These are phyloP conservation scores for Prunella strophiata DNA, from an alignment of 2,797 vertebrate species.

Conservation along the genomic window DNA sequence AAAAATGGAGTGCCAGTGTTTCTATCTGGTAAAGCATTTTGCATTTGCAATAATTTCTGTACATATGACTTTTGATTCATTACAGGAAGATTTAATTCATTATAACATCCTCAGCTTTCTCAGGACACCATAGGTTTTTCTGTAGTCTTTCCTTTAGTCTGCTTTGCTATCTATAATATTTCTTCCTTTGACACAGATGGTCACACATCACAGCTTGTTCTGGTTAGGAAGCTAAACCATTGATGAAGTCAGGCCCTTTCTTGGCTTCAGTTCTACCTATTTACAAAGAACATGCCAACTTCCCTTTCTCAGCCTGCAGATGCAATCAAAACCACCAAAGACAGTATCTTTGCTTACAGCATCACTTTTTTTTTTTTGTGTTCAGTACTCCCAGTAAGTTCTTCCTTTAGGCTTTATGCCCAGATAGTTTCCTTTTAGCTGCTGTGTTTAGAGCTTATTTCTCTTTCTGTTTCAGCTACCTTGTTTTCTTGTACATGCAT, in stretches of 20 bases:
- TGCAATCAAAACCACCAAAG: slow-evolving; percentile 17
- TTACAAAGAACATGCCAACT: not conserved
- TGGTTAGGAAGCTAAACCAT: not conserved
- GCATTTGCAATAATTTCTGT: not conserved
- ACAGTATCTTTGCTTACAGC: not conserved
- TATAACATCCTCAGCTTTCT: not conserved
- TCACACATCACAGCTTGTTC: not conserved
- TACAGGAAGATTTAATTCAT: not conserved
- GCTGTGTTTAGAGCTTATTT: not conserved
- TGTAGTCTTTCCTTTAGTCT: not conserved
- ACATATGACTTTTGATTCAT: not conserved
- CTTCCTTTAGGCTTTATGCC: not conserved
- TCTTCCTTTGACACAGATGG: not conserved
- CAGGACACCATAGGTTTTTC: not conserved
- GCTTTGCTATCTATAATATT: not conserved
- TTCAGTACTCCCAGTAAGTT: not conserved
- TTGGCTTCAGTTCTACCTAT: not conserved
- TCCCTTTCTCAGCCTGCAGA: not conserved
- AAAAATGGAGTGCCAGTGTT: not conserved
- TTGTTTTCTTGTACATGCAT: not conserved
- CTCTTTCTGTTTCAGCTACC: not conserved
- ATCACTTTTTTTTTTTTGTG: not conserved
- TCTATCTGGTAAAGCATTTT: not conserved
- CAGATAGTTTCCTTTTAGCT: not conserved
- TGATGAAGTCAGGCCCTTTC: not conserved